Evolutionary conservation across 1,140 invertebrate genomes (phyloP), one percentile per base, ranked within the genome.

Genomic region (Ladona fulva): DNA sequence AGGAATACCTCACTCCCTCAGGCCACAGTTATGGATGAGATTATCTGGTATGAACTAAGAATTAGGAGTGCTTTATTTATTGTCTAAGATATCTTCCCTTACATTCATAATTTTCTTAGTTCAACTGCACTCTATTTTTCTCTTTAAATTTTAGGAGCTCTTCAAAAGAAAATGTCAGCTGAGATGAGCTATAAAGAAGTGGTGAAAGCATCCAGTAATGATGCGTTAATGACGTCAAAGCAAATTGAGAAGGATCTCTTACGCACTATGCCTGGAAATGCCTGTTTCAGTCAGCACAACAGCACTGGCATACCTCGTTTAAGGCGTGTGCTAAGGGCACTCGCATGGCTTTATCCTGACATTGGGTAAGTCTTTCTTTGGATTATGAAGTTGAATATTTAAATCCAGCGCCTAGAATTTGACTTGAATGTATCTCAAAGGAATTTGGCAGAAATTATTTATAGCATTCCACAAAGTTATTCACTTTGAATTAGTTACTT

Each of bases 241-340:
- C 97, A 99, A 87, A 99, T 99, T 82, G 97, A 99, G 87, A 99
- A 98, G 87, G 97, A 99, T 89, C 87, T 99, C 25, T 87, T 99
- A 74, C 91, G 98, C 80, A 99, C 97, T 78, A 91, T 99, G 89
- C 98, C 98, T 11, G 95, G 93, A 80, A 99, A 99, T 89, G 95
- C 93, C n/a, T 99, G 97, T 86, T 99, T 99, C 84, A 95, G 92
- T 83, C 91, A 94, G 85, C 90, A 93, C 25, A 93, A 92, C 80
- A 95, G 95, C 79, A 97, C 95, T 74, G 97, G 95, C 76, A 93
- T 95, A 77, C 95, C 96, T 19, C 87, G 97, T 75, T 88, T 99
- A 80, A 86, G 98, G 66, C 86, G 97, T 81, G 93, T 99, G 78
- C 88, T 99, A 75, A 88, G 97, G 80, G 94, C 94, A 14, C 86